These are phyloP conservation scores for Drosophila demipolita DNA, from an alignment of 2,888 invertebrate genomes.

Conservation along the genomic window DNA sequence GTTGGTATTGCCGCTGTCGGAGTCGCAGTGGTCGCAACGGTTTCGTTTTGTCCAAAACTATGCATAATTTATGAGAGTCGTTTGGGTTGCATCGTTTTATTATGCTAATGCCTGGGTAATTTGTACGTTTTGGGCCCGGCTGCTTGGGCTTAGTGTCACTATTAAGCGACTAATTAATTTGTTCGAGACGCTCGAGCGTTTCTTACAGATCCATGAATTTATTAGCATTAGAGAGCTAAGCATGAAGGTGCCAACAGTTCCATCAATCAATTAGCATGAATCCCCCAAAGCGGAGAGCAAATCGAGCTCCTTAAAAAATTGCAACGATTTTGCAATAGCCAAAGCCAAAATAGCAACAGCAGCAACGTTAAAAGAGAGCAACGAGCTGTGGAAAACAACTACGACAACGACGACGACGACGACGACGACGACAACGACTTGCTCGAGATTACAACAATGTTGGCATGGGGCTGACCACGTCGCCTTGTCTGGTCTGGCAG, in stretches of 20 bases:
- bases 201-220: slow-evolving; percentile 61
- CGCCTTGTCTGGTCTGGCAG: slow-evolving; percentile 67
- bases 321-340: slow-evolving; percentile 61
- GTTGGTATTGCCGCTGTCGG: slow-evolving; percentile 12
- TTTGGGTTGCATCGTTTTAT: slow-evolving; percentile 76
- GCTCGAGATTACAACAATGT: slow-evolving; percentile 44
- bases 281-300: slow-evolving; percentile 19
- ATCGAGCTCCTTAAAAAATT: slow-evolving; percentile 12
- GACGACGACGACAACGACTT: slow-evolving; percentile 23
- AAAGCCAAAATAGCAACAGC: slow-evolving; percentile 14
- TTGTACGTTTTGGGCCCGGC: slow-evolving; percentile 69
- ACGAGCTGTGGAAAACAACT: slow-evolving; percentile 14
- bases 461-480: slow-evolving; percentile 61
- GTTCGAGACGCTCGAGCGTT: slow-evolving; percentile 60
- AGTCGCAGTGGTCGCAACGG: slow-evolving; percentile 50
- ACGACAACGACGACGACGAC: slow-evolving; percentile 2
- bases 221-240: slow-evolving; percentile 65
- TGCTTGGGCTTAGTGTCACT: slow-evolving; percentile 75
- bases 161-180: slow-evolving; percentile 80
- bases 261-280: slow-evolving; percentile 70
- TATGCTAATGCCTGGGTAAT: slow-evolving; percentile 75
- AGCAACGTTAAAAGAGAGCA: slow-evolving; percentile 32
- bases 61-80: slow-evolving; percentile 78
- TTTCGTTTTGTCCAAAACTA: slow-evolving; percentile 69
- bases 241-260: slow-evolving; percentile 71